Conservation (phyloP, 2,113 vertebrate genomes). For the Trogon surrucura region DNA sequence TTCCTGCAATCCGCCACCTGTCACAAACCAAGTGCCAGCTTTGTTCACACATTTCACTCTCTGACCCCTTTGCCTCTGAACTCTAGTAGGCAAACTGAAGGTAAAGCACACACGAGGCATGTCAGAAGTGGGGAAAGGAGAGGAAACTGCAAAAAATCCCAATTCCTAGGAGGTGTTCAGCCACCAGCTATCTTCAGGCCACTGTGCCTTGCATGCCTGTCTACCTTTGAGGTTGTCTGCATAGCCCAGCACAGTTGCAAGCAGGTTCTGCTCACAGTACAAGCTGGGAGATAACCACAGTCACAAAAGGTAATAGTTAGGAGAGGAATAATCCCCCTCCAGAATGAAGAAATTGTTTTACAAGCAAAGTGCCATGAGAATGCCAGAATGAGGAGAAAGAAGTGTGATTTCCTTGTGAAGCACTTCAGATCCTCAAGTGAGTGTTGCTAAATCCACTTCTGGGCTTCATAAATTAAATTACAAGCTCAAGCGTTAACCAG, state of each 20-base stretch:
- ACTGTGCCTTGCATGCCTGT: neutral
- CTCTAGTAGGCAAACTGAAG: neutral
- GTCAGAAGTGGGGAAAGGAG: neutral
- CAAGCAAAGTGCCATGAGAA: neutral
- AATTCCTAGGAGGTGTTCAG: neutral
- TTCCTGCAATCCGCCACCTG: neutral
- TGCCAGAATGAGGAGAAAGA: neutral
- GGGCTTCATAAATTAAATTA: neutral
- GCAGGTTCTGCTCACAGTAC: neutral
- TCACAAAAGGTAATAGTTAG: neutral
- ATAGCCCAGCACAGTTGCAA: neutral
- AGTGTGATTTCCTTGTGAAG: neutral
- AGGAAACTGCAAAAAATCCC: neutral
- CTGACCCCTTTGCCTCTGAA: neutral
- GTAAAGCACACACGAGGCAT: neutral
- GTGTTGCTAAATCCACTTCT: neutral
- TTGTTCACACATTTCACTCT: neutral
- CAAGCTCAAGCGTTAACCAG: neutral
- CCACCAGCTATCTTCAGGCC: neutral
- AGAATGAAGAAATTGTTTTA: neutral
- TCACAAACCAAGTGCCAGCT: neutral
- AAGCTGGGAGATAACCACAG: neutral
- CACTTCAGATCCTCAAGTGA: neutral
- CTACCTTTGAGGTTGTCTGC: neutral
- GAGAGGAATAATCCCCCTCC: rapidly evolving